phyloP scores from a whole-genome alignment of 2,113 vertebrate species.

The Turdus rufiventris region DNA sequence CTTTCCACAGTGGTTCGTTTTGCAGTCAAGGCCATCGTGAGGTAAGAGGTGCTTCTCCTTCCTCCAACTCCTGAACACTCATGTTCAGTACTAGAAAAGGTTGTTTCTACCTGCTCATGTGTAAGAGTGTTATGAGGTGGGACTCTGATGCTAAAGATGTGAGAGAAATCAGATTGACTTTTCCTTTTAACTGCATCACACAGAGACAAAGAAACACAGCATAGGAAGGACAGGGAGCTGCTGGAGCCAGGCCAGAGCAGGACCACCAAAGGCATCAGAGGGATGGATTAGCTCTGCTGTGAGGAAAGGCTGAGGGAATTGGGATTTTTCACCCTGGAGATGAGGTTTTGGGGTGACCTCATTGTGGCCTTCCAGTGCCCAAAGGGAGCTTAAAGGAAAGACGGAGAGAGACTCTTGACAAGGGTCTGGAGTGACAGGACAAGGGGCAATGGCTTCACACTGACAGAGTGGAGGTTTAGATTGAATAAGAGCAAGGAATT shows the following conservation, averaged over 20 bases:
- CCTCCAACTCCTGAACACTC: background rate
- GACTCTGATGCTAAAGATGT: background rate
- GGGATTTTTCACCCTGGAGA: background rate
- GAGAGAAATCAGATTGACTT: background rate
- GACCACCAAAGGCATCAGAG: background rate
- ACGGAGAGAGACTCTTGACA: background rate
- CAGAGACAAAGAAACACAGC: background rate
- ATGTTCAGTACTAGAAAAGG: fast-evolving
- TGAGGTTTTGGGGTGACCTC: background rate
- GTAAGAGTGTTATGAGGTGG: background rate
- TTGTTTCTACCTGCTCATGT: fast-evolving
- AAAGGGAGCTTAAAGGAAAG: background rate
- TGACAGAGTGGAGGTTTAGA: fast-evolving
- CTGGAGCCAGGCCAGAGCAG: background rate
- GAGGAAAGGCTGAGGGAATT: background rate
- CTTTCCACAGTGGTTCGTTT: slow-evolving; percentile 96
- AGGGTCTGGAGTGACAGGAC: background rate
- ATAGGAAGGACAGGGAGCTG: background rate
- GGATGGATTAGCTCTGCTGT: background rate
- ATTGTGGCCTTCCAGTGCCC: background rate
- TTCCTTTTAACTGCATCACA: background rate
- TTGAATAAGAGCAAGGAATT: fast-evolving
- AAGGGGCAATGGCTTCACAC: fast-evolving
- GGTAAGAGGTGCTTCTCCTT: slow-evolving; percentile 66
- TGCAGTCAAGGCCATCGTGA: slow-evolving; percentile 93